Evolutionary conservation across 2,113 vertebrate species (phyloP), one percentile per base, ranked within the genome.

Genomic region (Myotis yumanensis): DNA sequence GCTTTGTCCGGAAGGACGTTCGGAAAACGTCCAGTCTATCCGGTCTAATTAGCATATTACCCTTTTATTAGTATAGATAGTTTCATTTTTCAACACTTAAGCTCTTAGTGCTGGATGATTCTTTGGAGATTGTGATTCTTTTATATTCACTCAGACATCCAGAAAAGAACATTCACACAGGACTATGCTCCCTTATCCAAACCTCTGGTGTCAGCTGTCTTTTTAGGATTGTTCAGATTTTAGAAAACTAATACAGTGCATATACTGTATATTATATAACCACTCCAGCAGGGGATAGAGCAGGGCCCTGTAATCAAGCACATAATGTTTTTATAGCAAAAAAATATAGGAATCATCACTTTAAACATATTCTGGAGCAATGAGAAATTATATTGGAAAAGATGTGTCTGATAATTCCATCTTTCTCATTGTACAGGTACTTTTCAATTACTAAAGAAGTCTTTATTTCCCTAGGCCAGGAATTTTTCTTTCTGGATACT

Each of bases 171-270:
- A 28, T 62, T 28, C 22, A 68, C 22, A 28, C 2, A 46, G 64
- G 20, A 57, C 17, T n/a, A 37, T 18, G 54, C 3, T 62, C 7
- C 7, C 40, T 76, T 76, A 52, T 46, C 9, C 3, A 86, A 12
- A 96, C 10, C 17, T 93, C 22, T 86, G n/a, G 40, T 35, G 22
- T 92, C 10, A 89, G 16, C 37, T 88, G 7, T 88, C 28, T 59
- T 89, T 96, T 86, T 54, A 86, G 68, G 81, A 69, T 81, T 75
- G 32, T 76, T 81, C 54, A 84, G 11, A 81, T 75, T 86, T 75
- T 94, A 46, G 22, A 43, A 92, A 90, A 92, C 46, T 79, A 25
- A 72, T 84, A 32, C 10, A 7, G 16, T 59, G 0, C 5, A 37
- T 51, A 18, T 68, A 48, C 18, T 80, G 4, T 64, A 54, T 51